Percentiles rank a stretch among this genome's conserved stretches.
phyloP scores from a whole-genome alignment of 1,140 invertebrate genomes.

The Drosophila murphyi region DNA sequence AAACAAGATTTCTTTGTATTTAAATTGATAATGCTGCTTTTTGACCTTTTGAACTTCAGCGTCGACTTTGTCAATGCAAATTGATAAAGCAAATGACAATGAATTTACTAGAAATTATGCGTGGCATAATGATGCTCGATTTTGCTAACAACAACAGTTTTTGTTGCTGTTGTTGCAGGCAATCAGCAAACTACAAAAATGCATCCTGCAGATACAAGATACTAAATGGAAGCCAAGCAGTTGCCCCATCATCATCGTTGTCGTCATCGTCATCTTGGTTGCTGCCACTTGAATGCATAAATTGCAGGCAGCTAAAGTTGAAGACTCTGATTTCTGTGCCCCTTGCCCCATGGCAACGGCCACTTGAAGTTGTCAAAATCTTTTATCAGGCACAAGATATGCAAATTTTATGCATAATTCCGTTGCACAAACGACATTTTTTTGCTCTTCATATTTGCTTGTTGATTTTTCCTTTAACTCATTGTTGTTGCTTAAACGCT shows the following conservation, averaged over 20 bases:
- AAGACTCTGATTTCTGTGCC: constrained; percentile 60
- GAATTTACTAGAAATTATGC: constrained; percentile 10
- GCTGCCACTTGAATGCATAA: constrained; percentile 81
- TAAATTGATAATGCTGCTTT: constrained; percentile 32
- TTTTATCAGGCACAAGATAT: constrained; percentile 65
- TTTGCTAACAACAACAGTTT: constrained; percentile 48
- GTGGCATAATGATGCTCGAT: constrained; percentile 65
- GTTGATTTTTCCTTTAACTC: constrained; percentile 4
- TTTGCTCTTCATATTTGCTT: not conserved
- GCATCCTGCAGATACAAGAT: constrained; percentile 66
- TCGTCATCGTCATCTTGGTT: constrained; percentile 57
- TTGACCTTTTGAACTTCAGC: constrained; percentile 53
- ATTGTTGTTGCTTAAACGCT: constrained; percentile 29
- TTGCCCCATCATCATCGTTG: constrained; percentile 35
- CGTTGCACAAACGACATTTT: constrained; percentile 27
- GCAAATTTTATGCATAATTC: constrained; percentile 57
- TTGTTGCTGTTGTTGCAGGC: not conserved
- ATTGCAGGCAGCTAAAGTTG: constrained; percentile 65
- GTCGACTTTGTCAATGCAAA: constrained; percentile 39
- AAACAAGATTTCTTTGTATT: constrained; percentile 6
- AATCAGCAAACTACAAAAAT: constrained; percentile 54
- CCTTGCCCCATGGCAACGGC: constrained; percentile 26
- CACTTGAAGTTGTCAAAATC: constrained; percentile 79
- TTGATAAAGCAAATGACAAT: constrained; percentile 50
- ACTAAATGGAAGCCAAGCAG: constrained; percentile 25